These are phyloP conservation scores for Phalloptychus januarius DNA, from an alignment of 2,797 vertebrate genomes.

Conservation along the genomic window DNA sequence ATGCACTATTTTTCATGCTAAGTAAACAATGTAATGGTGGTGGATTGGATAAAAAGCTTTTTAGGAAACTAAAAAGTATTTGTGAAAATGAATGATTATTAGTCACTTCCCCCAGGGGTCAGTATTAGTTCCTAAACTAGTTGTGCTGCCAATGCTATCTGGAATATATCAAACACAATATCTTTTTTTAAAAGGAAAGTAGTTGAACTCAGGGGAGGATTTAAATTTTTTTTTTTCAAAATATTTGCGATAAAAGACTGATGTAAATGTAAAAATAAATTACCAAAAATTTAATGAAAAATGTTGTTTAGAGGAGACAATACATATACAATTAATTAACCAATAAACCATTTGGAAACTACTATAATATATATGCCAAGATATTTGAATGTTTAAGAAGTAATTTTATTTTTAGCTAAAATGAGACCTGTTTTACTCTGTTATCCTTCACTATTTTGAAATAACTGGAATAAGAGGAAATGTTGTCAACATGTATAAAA, in stretches of 20 bases:
- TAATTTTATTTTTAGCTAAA: no score
- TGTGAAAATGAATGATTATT: not conserved
- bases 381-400: not conserved
- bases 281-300: not conserved
- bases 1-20: not conserved
- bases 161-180: not conserved
- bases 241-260: not conserved
- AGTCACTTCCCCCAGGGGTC: not conserved
- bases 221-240: not conserved
- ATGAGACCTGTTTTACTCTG: not conserved
- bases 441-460: not conserved
- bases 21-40: not conserved
- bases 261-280: not conserved
- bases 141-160: not conserved
- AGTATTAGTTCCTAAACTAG: not conserved
- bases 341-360: not conserved
- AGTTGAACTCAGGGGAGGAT: not conserved
- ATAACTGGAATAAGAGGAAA: not conserved
- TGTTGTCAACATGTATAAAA: not conserved
- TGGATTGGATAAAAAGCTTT: not conserved
- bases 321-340: not conserved
- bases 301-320: not conserved
- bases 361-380: not conserved
- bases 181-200: not conserved
- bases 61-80: not conserved